Evolutionary conservation across 2,113 vertebrate species (phyloP).

Genomic region (Indicator indicator): DNA sequence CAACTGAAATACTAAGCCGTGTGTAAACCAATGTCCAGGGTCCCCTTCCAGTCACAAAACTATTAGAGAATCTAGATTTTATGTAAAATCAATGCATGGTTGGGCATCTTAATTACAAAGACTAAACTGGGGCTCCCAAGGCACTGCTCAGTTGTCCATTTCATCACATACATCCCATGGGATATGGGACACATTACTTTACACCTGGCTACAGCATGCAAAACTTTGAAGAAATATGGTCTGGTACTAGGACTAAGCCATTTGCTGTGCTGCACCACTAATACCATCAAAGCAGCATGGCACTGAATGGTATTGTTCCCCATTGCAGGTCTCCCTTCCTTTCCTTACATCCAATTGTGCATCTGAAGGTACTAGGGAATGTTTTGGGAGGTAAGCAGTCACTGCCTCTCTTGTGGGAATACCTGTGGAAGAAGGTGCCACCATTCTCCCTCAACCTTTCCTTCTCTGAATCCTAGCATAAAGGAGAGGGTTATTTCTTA

Average conservation of each 20-base stretch:
- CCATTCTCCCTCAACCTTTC: background rate
- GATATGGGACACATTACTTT: background rate
- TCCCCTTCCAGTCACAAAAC: background rate
- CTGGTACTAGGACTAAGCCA: background rate
- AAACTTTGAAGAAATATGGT: background rate
- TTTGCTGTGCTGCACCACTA: background rate
- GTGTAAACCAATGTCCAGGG: background rate
- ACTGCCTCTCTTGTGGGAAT: background rate
- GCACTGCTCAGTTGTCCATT: background rate
- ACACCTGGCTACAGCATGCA: fast-evolving
- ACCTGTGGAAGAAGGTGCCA: background rate
- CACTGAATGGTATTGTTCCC: background rate
- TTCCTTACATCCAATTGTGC: background rate
- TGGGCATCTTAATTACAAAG: background rate
- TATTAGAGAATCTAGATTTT: background rate
- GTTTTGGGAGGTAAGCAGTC: background rate
- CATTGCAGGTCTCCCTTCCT: background rate
- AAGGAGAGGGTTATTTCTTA: background rate
- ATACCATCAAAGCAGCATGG: background rate
- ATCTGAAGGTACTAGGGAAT: background rate
- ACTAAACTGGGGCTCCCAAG: background rate
- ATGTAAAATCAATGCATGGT: background rate
- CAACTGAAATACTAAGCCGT: background rate
- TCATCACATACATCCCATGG: background rate
- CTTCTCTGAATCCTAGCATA: background rate